Evolutionary conservation across 2,113 vertebrate species (phyloP), one percentile per base, ranked within the genome.

Genomic region (Dryoscopus gambensis): DNA sequence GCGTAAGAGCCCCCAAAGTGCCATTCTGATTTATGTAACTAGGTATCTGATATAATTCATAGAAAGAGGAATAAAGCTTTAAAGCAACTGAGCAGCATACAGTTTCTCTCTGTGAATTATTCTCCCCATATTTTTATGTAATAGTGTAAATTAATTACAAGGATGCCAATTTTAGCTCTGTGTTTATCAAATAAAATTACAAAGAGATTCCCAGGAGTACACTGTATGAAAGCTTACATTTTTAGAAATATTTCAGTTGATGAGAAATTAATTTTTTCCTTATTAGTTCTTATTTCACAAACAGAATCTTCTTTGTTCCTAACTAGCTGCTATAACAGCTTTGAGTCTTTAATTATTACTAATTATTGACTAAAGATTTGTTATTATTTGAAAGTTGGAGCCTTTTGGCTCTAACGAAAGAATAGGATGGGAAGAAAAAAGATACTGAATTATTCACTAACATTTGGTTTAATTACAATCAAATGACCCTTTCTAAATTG

Each of bases 381-480:
- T 56, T 87, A 64, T 71, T 90, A 68, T 87, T 90, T 92, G 57
- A 81, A 91, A 90, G 35, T 75, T 89, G 62, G 27, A 89, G 65
- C 35, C 39, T 89, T 80, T 95, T 63, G 79, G 15, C 50, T 89
- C 22, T 60, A 79, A 91, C 14, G 64, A 76, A 96, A 93, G 75
- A 84, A 68, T n/a, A 73, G 22, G 67, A 84, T 62, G 57, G 49
- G 33, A 40, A 71, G 77, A 24, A 37, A 84, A 94, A 93, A 81
- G 35, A n/a, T 28, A 71, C 46, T 95, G 74, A 96, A 92, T 96
- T 83, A 93, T 89, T 96, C 79, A 84, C 68, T 68, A 84, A 76
- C 31, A 59, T 85, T 91, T 94, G 65, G 69, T 73, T 96, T 89
- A 85, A 83, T 89, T 95, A 69, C 30, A 84, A 33, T 76, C 37